Base-by-base conservation (phyloP, 2,113 vertebrate species). In the Chaetops frenatus region DNA sequence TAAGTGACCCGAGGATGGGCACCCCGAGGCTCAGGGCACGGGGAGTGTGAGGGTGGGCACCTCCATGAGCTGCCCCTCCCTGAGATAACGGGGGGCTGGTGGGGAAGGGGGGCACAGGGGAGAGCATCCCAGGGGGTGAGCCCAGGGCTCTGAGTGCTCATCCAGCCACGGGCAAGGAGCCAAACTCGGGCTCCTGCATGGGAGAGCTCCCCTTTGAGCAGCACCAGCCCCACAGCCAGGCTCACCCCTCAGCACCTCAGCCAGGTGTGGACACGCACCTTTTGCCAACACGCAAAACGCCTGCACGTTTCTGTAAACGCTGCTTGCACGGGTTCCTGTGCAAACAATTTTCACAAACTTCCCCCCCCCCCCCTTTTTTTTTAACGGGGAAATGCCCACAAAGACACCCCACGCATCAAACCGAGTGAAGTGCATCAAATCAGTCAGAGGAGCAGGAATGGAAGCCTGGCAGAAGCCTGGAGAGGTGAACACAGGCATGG, bases 361-460 rank as follows among this genome's bases (percentile, higher is more conserved):
- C n/a, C n/a, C n/a, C n/a, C n/a, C n/a, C n/a, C n/a, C n/a, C n/a
- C n/a, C n/a, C n/a, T n/a, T n/a, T 13, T 69, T 69, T 83, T 65
- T 23, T 16, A 47, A 54, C 0, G 0, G 17, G 77, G 40, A 87
- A 89, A 85, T 79, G 51, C 56, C 65, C 44, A 47, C 28, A 3
- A 77, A 66, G 56, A 70, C 38, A 81, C 54, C 33, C 73, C 77
- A 71, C 0, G 0, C 61, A 38, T 73, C 65, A 47, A 89, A 81
- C 18, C 0, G 0, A 87, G 42, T 38, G 36, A 48, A 89, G 65
- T 35, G 45, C 79, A 79, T 64, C 81, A 69, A 91, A 89, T 67
- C 61, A 0, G 0, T 40, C 6, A 3, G 65, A 60, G 65, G 38
- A 78, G 57, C 0, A 0, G 79, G 73, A 44, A 11, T 3, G 2